phyloP scores from a whole-genome alignment of 1,140 invertebrate genomes.

The Drosophila novamexicana region DNA sequence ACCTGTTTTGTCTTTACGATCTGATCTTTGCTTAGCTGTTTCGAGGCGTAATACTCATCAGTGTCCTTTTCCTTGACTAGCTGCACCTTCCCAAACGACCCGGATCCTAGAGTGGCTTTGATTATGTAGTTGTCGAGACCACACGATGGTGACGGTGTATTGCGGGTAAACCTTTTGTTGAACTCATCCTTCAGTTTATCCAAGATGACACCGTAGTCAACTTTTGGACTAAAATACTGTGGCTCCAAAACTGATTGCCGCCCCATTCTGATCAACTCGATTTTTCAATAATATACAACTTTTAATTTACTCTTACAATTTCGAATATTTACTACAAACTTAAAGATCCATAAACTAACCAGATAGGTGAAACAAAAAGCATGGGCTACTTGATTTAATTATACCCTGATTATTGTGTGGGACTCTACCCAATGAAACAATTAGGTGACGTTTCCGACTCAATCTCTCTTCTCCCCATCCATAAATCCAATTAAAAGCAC shows the following conservation, averaged over 20 bases:
- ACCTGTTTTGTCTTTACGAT: conserved; percentile 95
- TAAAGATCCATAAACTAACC: too few species aligned
- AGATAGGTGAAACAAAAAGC: too few species aligned
- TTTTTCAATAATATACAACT: neutral
- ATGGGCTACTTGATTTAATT: neutral
- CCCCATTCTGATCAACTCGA: conserved; percentile 10
- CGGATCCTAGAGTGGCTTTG: conserved; percentile 60
- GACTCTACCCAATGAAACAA: too few species aligned
- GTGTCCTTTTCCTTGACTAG: conserved; percentile 52
- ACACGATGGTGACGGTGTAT: conserved; percentile 49
- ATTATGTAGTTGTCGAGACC: conserved; percentile 66
- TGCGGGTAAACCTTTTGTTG: conserved; percentile 52
- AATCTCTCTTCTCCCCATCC: too few species aligned
- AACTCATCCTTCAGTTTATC: conserved; percentile 70
- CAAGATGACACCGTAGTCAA: conserved; percentile 68
- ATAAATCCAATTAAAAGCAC: too few species aligned
- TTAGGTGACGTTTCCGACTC: too few species aligned
- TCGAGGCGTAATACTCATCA: conserved; percentile 91
- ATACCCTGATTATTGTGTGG: neutral
- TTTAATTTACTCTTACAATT: conserved; percentile 10
- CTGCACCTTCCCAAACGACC: conserved; percentile 76
- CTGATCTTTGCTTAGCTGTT: conserved; percentile 95
- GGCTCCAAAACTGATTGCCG: conserved; percentile 1
- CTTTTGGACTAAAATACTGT: conserved; percentile 66
- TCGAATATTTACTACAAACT: neutral